Evolutionary conservation across 2,888 invertebrate species (phyloP).

Genomic region (Oxyteleia sp.): DNA sequence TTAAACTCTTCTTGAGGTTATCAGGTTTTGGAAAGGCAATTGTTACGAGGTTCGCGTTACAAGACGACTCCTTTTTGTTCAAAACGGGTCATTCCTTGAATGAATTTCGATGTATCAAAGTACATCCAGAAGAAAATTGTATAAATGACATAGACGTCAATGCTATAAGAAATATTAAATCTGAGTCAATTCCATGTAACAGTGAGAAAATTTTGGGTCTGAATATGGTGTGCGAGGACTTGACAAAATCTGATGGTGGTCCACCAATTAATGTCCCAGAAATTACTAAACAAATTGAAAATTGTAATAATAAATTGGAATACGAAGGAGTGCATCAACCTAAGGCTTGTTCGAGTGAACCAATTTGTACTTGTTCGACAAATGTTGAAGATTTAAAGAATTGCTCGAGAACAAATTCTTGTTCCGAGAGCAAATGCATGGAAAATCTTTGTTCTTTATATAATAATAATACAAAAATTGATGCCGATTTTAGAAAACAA

Average conservation of each 20-base stretch:
- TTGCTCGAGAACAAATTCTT: too few species aligned
- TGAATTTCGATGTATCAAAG: conserved; percentile 77
- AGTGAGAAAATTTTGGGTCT: conserved; percentile 76
- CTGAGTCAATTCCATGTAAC: conserved; percentile 41
- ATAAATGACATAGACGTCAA: too few species aligned
- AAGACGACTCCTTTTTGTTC: conserved; percentile 80
- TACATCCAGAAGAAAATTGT: conserved; percentile 45
- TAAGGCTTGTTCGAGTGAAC: too few species aligned
- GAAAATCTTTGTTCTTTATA: too few species aligned
- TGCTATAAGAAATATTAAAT: too few species aligned
- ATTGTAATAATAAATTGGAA: neutral
- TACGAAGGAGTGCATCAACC: too few species aligned
- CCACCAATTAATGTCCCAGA: conserved; percentile 64
- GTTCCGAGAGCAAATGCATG: conserved; percentile 29
- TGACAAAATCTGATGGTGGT: conserved; percentile 74
- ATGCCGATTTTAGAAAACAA: conserved; percentile 17
- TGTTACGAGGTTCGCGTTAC: conserved; percentile 80
- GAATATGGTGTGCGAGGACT: conserved; percentile 74
- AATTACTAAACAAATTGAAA: conserved; percentile 21
- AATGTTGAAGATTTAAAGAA: too few species aligned
- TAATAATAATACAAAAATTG: too few species aligned
- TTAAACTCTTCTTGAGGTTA: conserved; percentile 80
- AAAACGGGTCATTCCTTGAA: conserved; percentile 78
- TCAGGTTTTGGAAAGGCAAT: conserved; percentile 83
- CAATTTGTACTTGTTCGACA: too few species aligned